A percentile compares a stretch with the other conserved stretches of the same genome.
These are phyloP conservation scores for Lithophane semibrunnea DNA, from an alignment of 2,888 invertebrate genomes.

Conservation along the genomic window DNA sequence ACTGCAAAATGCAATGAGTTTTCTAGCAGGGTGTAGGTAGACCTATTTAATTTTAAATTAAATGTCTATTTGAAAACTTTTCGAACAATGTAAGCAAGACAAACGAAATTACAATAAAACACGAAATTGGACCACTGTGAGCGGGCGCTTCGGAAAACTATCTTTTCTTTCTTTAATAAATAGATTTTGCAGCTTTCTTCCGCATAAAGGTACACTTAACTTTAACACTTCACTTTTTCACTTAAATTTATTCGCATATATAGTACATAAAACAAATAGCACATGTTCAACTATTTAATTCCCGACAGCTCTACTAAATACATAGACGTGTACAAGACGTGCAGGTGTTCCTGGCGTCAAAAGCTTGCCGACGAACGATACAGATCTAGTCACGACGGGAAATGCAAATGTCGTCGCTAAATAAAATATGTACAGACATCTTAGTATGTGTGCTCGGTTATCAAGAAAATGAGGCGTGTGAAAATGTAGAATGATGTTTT, in stretches of 20 bases:
- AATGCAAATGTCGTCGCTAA: constrained; percentile 53
- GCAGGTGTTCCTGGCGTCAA: constrained; percentile 59
- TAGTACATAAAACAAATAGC: not conserved
- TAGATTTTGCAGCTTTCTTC: too few relatives aligned
- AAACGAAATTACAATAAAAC: too few relatives aligned
- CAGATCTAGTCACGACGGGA: constrained; percentile 59
- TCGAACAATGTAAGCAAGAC: too few relatives aligned
- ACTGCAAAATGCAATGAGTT: not conserved
- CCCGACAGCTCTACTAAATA: constrained; percentile 24
- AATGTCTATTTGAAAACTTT: too few relatives aligned
- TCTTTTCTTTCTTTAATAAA: too few relatives aligned
- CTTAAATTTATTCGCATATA: too few relatives aligned
- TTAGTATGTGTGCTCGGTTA: constrained; percentile 32
- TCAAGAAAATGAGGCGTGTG: constrained; percentile 39
- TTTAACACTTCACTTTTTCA: too few relatives aligned
- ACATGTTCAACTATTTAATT: constrained; percentile 13
- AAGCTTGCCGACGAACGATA: constrained; percentile 57
- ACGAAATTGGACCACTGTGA: too few relatives aligned
- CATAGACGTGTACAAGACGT: constrained; percentile 20
- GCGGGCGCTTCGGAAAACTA: too few relatives aligned
- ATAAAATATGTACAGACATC: constrained; percentile 32
- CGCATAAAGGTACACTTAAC: too few relatives aligned
- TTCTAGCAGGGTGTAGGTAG: too few relatives aligned
- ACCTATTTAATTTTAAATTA: too few relatives aligned
- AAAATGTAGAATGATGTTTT: constrained; percentile 23